Base-by-base conservation (phyloP, 2,888 invertebrate genomes). In the Celastrina argiolus region DNA sequence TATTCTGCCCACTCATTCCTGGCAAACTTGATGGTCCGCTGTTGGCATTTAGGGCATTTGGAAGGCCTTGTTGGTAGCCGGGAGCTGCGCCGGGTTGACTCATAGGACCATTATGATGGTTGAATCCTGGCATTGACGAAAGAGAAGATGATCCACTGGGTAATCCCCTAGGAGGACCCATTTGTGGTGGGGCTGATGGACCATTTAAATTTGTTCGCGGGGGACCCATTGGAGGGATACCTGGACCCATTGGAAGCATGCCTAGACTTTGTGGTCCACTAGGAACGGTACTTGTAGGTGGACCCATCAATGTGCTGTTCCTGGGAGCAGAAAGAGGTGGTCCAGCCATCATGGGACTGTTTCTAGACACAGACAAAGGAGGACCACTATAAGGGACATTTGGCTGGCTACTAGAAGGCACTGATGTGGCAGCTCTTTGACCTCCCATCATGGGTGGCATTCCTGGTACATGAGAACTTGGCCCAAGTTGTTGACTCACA, bases 291-390 rank as follows among this genome's bases (percentile, higher is more conserved):
- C 76, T 78, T 14, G 72, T 64, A 61, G 76, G 72, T 56, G 80
- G 78, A 16, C 78, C 82, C 36, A 82, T 72, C 69, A 82, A 68
- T 64, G 86, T 86, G 71, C 83, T 88, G 72, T 79, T 82, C 72
- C 82, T 81, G 66, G 79, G 78, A 3, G 79, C 82, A 64, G 75
- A 66, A 26, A 76, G 31, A 56, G 72, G 69, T 45, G 79, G 74
- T 12, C 79, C 74, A 71, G 81, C 75, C 41, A 82, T 72, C 69
- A 82, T 68, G 63, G 86, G 86, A 71, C 83, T 88, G 72, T 78
- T 81, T 72, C 82, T 80, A 67, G 78, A 78, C 4, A 79, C 82
- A 64, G 75, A 67, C 31, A 76, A 39, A 61, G 71, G 68, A 36
- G 79, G 74, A 7, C 80, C 74, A 71, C 81, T 75, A 68, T 78